These are phyloP conservation scores for Rhynchophorus ferrugineus DNA, from an alignment of 1,140 invertebrate species.

Conservation along the genomic window DNA sequence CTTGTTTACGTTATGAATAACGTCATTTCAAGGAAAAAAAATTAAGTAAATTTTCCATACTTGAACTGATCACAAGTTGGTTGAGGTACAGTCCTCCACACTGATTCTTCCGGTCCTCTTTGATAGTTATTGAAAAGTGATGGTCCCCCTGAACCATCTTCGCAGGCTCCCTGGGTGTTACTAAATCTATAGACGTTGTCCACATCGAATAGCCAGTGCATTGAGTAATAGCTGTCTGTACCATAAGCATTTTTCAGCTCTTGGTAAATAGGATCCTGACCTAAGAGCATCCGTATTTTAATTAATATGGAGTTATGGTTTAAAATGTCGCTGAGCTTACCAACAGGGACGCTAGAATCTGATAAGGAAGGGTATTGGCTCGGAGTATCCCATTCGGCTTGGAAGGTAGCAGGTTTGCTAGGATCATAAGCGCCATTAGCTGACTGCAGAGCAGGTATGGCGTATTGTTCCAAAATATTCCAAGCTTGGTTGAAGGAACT, in stretches of 20 bases:
- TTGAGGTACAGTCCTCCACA: conserved; percentile 25
- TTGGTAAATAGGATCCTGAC: conserved; percentile 13
- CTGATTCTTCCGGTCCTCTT: conserved; percentile 24
- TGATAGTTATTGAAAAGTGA: conserved; percentile 25
- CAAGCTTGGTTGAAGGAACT: conserved; percentile 21
- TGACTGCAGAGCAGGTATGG: conserved; percentile 15
- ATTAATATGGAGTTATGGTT: no score
- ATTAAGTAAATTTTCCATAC: conserved; percentile 3
- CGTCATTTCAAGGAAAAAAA: no score
- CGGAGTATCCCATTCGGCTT: conserved; percentile 18
- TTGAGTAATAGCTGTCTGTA: conserved; percentile 10
- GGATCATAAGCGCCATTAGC: conserved; percentile 16
- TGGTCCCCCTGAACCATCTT: conserved; percentile 13
- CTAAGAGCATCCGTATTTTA: background rate
- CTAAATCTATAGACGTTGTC: conserved; percentile 25
- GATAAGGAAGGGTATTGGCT: conserved; percentile 17
- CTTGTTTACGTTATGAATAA: no score
- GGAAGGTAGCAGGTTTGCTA: conserved; percentile 16
- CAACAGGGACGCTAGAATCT: conserved; percentile 16
- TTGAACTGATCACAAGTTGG: conserved; percentile 22
- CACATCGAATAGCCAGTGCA: conserved; percentile 24
- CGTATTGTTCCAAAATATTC: conserved; percentile 21
- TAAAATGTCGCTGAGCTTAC: conserved; percentile 1
- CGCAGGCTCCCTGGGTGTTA: conserved; percentile 21
- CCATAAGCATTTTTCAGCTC: conserved; percentile 22